Evolutionary conservation across 1,140 invertebrate species (phyloP), one percentile per base, ranked within the genome.

Genomic region (Frieseomelitta varia): DNA sequence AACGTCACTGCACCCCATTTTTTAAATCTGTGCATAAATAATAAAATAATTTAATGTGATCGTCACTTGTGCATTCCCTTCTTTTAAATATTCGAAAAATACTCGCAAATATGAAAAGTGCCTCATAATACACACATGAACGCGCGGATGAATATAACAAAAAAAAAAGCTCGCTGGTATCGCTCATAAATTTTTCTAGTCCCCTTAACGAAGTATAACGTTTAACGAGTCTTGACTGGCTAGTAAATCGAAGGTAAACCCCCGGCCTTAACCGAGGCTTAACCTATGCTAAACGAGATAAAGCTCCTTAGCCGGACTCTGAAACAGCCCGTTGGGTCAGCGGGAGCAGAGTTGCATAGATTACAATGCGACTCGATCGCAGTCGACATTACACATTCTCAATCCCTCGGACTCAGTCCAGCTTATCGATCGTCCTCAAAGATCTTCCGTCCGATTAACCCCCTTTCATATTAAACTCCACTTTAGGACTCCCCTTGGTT

Each of bases 301-400:
- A 93, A 91, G 87, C 91, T 87, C 85, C 86, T 92, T 90, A 81
- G 87, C 87, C 71, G 86, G 84, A 89, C 88, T 86, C 85, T 75
- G 87, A 87, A 87, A 88, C 90, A 91, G 39, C 39, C 39, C 6
- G 39, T 47, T 74, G 76, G 79, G 85, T 47, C 39, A 84, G 76
- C 47, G 81, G 73, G n/a, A 30, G 19, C 69, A 34, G 14, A 34
- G 67, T 87, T 89, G 90, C 92, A 87, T 91, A 92, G 90, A 94
- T 93, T 92, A 93, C 91, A 92, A 93, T 91, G 79, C 88, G 91
- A 79, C 91, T 93, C 91, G 91, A 93, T 93, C 89, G 91, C 30
- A 93, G 90, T 91, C 88, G 90, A 74, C 86, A 63, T 78, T 47
- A 47, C 39, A 47, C 39, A 77, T 88, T 93, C 39, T 71, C 53